These are phyloP conservation scores for Papilio glaucus DNA, from an alignment of 1,140 invertebrate species.

Conservation along the genomic window DNA sequence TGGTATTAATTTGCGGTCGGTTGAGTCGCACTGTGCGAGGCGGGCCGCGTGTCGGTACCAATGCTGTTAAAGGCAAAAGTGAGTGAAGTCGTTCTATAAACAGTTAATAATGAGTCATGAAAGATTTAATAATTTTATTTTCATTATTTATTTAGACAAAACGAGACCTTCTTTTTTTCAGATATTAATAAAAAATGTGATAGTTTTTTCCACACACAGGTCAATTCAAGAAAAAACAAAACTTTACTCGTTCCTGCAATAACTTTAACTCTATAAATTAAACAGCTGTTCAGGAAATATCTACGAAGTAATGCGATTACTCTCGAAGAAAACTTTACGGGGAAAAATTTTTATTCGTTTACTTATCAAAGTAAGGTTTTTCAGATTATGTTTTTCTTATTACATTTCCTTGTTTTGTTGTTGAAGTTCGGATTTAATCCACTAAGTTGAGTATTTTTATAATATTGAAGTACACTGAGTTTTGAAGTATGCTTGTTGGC, in stretches of 20 bases:
- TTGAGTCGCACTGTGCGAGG: too few species aligned
- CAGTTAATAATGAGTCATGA: too few species aligned
- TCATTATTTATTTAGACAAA: too few species aligned
- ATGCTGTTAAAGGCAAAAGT: too few species aligned
- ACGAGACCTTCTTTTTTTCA: too few species aligned
- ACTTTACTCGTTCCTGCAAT: conserved; percentile 5
- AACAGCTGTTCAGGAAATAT: conserved; percentile 21
- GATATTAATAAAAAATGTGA: too few species aligned
- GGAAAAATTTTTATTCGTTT: conserved; percentile 19
- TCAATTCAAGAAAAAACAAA: not conserved
- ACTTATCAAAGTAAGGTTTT: conserved; percentile 14
- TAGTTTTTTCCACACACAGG: not conserved
- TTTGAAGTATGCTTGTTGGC: not conserved
- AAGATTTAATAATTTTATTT: too few species aligned
- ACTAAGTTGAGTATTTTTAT: conserved; percentile 14
- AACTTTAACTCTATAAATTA: conserved; percentile 16
- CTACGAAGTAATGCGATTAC: conserved; percentile 13
- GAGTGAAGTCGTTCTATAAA: too few species aligned
- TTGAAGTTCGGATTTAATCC: conserved; percentile 7
- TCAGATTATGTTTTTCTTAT: conserved; percentile 5
- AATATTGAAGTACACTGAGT: not conserved
- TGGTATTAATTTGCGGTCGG: too few species aligned
- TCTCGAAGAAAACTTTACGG: conserved; percentile 18
- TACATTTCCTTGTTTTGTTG: conserved; percentile 22
- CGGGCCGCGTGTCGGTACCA: too few species aligned